Evolutionary conservation across 2,113 vertebrate genomes (phyloP).

Genomic region (Proteles cristata): DNA sequence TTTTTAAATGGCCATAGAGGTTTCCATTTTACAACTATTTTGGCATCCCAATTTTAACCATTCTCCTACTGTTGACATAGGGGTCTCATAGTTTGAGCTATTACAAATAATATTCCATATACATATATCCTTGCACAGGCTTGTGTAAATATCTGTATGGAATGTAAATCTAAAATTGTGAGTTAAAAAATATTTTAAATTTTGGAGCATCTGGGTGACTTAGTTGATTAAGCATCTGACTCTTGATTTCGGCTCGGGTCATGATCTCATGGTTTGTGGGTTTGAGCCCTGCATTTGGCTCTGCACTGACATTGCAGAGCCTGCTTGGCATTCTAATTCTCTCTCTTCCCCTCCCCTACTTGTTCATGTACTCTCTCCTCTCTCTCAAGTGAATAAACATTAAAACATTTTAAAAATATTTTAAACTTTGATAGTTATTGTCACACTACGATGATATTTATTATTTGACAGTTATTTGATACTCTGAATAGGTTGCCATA

Average conservation of each 20-base stretch:
- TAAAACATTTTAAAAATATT: not conserved
- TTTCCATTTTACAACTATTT: conserved; percentile 3
- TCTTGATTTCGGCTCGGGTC: too few species aligned
- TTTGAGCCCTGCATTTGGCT: too few species aligned
- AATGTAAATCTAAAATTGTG: not conserved
- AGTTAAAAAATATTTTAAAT: too few species aligned
- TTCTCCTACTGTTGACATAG: not conserved
- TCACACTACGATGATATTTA: not conserved
- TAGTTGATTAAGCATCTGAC: too few species aligned
- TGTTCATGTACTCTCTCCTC: too few species aligned
- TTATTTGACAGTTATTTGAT: conserved; percentile 8
- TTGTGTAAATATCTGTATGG: not conserved
- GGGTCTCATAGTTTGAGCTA: not conserved
- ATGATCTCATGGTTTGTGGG: too few species aligned
- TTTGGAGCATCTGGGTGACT: too few species aligned
- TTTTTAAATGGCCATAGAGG: not conserved
- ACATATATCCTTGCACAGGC: not conserved
- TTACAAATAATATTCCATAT: not conserved
- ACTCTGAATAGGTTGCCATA: not conserved
- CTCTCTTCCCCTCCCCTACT: too few species aligned
- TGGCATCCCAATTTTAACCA: not conserved
- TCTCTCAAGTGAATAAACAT: too few species aligned
- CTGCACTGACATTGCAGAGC: too few species aligned
- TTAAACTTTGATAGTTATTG: conserved; percentile 40
- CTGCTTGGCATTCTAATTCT: too few species aligned